A percentile compares a stretch with the other conserved stretches of the same genome.
Conservation (phyloP, 2,113 vertebrate genomes). For the Muscicapa adusta region DNA sequence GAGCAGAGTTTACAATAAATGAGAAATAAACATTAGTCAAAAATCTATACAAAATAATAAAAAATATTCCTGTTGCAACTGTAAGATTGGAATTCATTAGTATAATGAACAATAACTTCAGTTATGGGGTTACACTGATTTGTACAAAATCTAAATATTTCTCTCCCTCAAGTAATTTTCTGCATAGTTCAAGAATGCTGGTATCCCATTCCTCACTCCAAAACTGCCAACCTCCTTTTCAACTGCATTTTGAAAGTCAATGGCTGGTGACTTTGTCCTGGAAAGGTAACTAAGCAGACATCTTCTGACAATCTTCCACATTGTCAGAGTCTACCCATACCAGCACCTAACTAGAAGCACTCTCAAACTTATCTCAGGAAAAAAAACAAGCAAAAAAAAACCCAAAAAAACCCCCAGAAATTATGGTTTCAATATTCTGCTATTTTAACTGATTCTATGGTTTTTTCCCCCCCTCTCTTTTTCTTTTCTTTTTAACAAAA, state of each 20-base stretch:
- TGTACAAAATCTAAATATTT: not conserved
- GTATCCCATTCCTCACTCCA: not conserved
- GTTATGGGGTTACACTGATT: not conserved
- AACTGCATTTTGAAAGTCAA: not conserved
- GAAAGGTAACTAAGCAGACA: not conserved
- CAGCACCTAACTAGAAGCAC: not conserved
- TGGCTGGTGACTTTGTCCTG: not conserved
- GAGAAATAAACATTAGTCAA: not conserved
- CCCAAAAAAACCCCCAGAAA: not conserved
- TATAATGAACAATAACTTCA: not conserved
- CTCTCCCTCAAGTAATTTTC: not conserved
- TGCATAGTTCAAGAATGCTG: not conserved
- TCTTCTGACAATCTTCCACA: not conserved
- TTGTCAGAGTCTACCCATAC: not conserved
- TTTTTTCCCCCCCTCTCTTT: not conserved
- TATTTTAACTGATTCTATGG: accelerated
- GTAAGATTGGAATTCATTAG: not conserved
- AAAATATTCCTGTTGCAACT: not conserved
- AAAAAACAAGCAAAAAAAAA: too few relatives aligned
- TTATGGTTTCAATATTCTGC: not conserved
- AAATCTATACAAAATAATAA: not conserved
- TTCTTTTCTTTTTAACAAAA: not conserved
- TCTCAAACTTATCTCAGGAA: not conserved
- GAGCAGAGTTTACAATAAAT: not conserved
- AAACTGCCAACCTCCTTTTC: not conserved